Percentiles rank a stretch among this genome's conserved stretches.
Evolutionary conservation across 2,113 vertebrate species (phyloP).

Genomic region (Saguinus imperator): DNA sequence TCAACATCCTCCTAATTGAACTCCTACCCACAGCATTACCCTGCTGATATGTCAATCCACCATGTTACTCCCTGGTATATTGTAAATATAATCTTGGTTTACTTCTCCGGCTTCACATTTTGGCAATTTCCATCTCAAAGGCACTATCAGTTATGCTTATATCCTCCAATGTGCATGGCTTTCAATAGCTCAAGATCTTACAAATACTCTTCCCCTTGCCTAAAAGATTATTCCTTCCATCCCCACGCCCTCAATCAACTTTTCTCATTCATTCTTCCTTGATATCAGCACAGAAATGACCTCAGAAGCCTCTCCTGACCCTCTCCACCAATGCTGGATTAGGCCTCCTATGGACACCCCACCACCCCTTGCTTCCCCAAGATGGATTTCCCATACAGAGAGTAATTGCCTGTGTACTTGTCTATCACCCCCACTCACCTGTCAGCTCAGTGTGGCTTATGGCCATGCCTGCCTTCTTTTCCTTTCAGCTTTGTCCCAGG

Average conservation of each 20-base stretch:
- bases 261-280: neutral
- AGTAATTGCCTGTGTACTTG: neutral
- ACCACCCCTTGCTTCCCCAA: neutral
- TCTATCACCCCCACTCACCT: neutral
- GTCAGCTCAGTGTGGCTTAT: neutral
- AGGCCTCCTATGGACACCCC: neutral
- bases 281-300: neutral
- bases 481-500: neutral
- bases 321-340: neutral
- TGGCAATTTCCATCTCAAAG: neutral
- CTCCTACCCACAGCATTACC: neutral
- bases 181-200: neutral
- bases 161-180: neutral
- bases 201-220: neutral
- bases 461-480: neutral
- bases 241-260: neutral
- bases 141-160: neutral
- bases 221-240: neutral
- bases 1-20: neutral
- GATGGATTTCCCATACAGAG: neutral
- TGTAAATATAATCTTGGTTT: neutral
- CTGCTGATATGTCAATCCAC: neutral
- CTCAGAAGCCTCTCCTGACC: neutral
- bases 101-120: neutral
- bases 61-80: neutral